Base-by-base conservation (phyloP, 2,888 invertebrate species). In the Glaucopsyche alexis region DNA sequence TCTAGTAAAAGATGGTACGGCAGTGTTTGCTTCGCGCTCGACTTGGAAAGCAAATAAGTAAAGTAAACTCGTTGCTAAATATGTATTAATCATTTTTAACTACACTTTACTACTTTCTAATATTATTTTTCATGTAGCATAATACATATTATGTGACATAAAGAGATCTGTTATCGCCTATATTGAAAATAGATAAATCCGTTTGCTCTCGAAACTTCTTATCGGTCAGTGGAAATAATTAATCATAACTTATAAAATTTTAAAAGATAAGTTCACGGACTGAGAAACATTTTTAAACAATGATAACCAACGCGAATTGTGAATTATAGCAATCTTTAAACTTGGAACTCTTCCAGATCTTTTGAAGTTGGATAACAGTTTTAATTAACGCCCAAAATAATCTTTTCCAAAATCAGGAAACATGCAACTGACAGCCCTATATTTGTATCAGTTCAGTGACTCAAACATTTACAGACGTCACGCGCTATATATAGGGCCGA, bases 361-460 rank as follows among this genome's bases (percentile, higher is more conserved):
- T 29, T 55, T 11, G 47, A 47, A 47, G 47, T 55, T 11, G 16
- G 2, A 3, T 5, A 19, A 55, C 11, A 60, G 29, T 60, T 60
- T 60, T 60, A 60, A 60, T 60, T 60, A 14, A 29, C 29, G 60
- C 29, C 60, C 60, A 60, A 60, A 38, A 60, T 60, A 60, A 14
- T 55, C 7, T 60, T 13, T 47, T 13, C 14, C 14, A 60, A 60
- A 29, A 60, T 60, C 55, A 60, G 60, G 29, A 60, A 60, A 60
- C 6, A 6, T 29, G 60, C 6, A 60, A 13, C 14, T 60, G 29
- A 29, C 60, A 60, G 13, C 60, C 60, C 60, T 60, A 60, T 38
- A 29, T 60, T 60, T 13, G 60, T 60, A 60, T 60, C 60, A 60
- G 60, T 60, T 60, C 60, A 60, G 38, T 60, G 60, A 60, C 60